Percentiles rank a stretch among this genome's conserved stretches.
These are phyloP conservation scores for Mormyrus hasselquistii DNA, from an alignment of 2,797 vertebrate genomes.

Conservation along the genomic window DNA sequence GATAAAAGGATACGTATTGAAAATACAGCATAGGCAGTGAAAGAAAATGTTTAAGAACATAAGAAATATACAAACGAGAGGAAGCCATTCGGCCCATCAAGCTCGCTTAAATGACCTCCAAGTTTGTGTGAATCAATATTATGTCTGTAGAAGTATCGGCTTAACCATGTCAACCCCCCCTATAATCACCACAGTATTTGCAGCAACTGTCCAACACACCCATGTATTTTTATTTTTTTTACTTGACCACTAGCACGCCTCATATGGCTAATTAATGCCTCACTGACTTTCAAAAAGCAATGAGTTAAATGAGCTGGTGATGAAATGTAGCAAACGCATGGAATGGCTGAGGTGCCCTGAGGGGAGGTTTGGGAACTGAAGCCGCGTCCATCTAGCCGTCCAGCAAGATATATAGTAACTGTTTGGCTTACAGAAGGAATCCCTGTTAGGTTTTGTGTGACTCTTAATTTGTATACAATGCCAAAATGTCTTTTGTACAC, in stretches of 20 bases:
- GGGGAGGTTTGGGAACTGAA: neutral
- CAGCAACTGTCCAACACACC: neutral
- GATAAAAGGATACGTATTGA: neutral
- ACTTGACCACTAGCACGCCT: neutral
- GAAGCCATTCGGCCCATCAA: too few species aligned
- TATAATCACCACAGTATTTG: neutral
- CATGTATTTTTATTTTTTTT: neutral
- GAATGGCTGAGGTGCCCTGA: neutral
- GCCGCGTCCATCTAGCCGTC: neutral
- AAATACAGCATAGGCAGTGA: neutral
- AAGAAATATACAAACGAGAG: too few species aligned
- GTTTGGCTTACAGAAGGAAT: neutral
- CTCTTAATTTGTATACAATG: neutral
- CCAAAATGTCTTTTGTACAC: neutral
- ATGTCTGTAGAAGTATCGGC: neutral
- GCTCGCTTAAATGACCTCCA: neutral
- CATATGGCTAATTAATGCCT: neutral
- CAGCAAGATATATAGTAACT: neutral
- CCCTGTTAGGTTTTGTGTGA: neutral
- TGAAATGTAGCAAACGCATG: neutral
- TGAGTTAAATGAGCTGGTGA: neutral
- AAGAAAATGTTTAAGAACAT: neutral
- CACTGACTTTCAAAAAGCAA: neutral
- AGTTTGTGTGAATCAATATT: neutral
- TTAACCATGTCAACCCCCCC: neutral